phyloP scores from a whole-genome alignment of 2,113 vertebrate genomes.

The Tachysurus vachellii region DNA sequence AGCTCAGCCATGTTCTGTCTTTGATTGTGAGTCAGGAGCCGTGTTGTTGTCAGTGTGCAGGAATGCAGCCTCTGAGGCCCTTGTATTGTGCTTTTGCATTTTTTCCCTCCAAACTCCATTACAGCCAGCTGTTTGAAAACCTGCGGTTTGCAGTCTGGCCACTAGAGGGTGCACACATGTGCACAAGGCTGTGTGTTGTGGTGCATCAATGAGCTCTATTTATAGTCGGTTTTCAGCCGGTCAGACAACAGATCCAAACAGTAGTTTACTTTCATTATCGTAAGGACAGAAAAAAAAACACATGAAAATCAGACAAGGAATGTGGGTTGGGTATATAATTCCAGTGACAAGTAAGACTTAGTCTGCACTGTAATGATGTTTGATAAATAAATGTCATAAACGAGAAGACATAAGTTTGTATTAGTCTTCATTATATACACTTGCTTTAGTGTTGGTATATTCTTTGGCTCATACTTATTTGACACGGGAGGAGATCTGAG shows the following conservation, averaged over 20 bases:
- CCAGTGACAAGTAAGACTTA: not conserved
- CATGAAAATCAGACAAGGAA: not conserved
- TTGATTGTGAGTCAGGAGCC: slow-evolving; percentile 50
- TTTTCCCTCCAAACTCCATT: slow-evolving; percentile 69
- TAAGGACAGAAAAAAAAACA: not conserved
- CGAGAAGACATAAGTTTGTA: not conserved
- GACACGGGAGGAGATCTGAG: not conserved
- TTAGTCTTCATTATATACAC: not conserved
- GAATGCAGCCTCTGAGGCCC: slow-evolving; percentile 63
- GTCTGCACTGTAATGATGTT: not conserved
- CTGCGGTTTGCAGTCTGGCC: slow-evolving; percentile 42
- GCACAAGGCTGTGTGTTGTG: not conserved
- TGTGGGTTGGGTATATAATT: not conserved
- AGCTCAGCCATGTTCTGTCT: slow-evolving; percentile 37
- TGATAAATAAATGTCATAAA: not conserved
- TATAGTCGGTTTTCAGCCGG: not conserved
- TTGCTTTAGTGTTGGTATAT: not conserved
- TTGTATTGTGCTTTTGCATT: slow-evolving; percentile 66
- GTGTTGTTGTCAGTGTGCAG: slow-evolving; percentile 64
- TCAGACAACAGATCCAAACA: not conserved
- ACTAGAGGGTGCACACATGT: slow-evolving; percentile 54
- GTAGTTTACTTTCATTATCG: not conserved
- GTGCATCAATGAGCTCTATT: not conserved
- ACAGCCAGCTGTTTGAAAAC: slow-evolving; percentile 66
- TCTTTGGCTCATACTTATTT: not conserved